Evolutionary conservation across 2,797 vertebrate species (phyloP).

Genomic region (Anolis apletophallus): DNA sequence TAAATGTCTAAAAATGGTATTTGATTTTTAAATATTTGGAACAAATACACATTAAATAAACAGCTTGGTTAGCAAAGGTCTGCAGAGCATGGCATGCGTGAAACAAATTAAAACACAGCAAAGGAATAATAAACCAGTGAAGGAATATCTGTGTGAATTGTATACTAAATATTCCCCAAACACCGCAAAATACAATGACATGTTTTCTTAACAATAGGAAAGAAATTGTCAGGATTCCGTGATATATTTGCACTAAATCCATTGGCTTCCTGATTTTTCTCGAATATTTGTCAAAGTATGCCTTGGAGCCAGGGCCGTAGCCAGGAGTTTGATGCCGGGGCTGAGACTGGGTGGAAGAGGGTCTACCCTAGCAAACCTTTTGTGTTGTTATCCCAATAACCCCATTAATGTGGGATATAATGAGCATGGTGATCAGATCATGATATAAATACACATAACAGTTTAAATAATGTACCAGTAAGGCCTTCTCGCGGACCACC

Average conservation of each 20-base stretch:
- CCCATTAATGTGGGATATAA: too few relatives aligned
- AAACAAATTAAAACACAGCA: constrained; percentile 58
- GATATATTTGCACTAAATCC: not conserved
- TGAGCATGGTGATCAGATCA: too few relatives aligned
- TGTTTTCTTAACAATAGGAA: constrained; percentile 55
- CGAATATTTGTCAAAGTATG: constrained; percentile 45
- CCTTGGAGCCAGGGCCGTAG: too few relatives aligned
- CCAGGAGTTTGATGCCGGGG: too few relatives aligned
- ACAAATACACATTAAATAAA: constrained; percentile 62
- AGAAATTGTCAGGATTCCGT: constrained; percentile 64
- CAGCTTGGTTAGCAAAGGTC: constrained; percentile 51
- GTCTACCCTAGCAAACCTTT: too few relatives aligned
- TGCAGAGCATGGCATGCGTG: constrained; percentile 49
- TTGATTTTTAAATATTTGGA: constrained; percentile 72
- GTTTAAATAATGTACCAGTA: too few relatives aligned
- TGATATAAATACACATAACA: too few relatives aligned
- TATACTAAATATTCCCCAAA: constrained; percentile 48
- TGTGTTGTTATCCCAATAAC: too few relatives aligned
- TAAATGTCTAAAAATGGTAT: constrained; percentile 41
- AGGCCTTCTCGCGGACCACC: too few relatives aligned
- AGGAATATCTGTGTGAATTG: constrained; percentile 51
- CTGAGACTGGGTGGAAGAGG: too few relatives aligned
- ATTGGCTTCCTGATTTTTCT: constrained; percentile 47
- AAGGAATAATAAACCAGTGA: constrained; percentile 55
- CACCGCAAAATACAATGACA: constrained; percentile 53